These are phyloP conservation scores for Chymomyza caudatula DNA, from an alignment of 2,888 invertebrate species.

Conservation along the genomic window DNA sequence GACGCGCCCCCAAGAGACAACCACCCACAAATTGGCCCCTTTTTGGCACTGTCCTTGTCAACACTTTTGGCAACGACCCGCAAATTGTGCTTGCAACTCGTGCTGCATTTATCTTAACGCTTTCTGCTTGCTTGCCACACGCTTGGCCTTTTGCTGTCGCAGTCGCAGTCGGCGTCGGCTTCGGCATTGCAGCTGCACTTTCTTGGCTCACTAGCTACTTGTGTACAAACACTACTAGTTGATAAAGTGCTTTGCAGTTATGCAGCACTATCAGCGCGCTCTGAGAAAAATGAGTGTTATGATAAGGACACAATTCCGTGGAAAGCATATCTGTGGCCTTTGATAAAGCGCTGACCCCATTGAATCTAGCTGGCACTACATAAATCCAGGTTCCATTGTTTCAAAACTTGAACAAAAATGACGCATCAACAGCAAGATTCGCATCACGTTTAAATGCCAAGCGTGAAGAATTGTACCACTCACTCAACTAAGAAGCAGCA, in stretches of 20 bases:
- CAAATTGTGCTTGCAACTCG: conserved; percentile 24
- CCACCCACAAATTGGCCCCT: conserved; percentile 17
- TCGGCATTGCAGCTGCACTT: neutral
- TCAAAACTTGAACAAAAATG: no score
- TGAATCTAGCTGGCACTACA: no score
- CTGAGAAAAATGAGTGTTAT: conserved; percentile 22
- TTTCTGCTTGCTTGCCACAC: conserved; percentile 10
- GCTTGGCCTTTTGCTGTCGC: neutral
- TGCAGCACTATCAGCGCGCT: conserved; percentile 23
- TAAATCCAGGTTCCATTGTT: no score
- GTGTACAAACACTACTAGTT: neutral
- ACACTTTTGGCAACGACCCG: conserved; percentile 22
- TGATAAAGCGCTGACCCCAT: no score
- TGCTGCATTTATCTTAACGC: conserved; percentile 47
- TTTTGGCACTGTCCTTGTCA: conserved; percentile 24
- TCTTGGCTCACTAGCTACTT: conserved; percentile 19
- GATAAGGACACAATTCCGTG: conserved; percentile 13
- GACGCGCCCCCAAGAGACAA: neutral
- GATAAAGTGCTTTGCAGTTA: conserved; percentile 32
- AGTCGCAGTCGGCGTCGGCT: neutral
- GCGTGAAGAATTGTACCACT: no score
- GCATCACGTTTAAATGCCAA: no score
- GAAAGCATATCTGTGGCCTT: neutral
- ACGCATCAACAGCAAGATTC: no score
- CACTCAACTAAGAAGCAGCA: no score